These are phyloP conservation scores for Premnoplex brunnescens DNA, from an alignment of 2,797 vertebrate species.

Conservation along the genomic window DNA sequence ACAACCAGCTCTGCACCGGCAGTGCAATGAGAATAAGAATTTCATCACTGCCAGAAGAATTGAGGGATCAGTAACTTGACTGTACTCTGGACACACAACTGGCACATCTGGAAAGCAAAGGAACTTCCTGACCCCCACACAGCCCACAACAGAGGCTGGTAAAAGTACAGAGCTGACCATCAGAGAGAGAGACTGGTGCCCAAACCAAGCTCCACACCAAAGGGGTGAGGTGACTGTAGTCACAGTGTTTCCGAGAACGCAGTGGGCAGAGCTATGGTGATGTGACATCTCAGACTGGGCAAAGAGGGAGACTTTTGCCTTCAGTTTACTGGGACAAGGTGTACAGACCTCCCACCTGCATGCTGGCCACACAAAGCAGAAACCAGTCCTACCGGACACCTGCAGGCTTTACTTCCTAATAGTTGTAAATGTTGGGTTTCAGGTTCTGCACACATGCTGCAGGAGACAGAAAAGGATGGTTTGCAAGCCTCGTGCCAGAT, in stretches of 20 bases:
- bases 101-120: neutral
- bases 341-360: neutral
- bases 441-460: rapidly evolving
- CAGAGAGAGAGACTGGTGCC: neutral
- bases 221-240: neutral
- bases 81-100: neutral
- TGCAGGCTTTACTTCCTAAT: neutral
- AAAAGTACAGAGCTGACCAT: neutral
- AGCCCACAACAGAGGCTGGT: neutral
- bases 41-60: rapidly evolving
- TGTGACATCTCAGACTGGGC: neutral
- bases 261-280: neutral
- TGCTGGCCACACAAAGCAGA: rapidly evolving
- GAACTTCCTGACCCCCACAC: neutral
- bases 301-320: neutral
- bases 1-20: neutral
- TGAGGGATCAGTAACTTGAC: neutral
- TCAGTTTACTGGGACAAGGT: neutral
- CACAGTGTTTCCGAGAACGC: neutral
- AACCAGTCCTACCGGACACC: neutral
- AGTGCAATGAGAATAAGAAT: neutral
- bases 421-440: neutral
- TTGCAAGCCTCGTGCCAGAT: neutral
- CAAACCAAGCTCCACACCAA: neutral
- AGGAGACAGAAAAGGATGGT: neutral